These are phyloP conservation scores for Leptinotarsa juncta DNA, from an alignment of 2,888 invertebrate species.

Conservation along the genomic window DNA sequence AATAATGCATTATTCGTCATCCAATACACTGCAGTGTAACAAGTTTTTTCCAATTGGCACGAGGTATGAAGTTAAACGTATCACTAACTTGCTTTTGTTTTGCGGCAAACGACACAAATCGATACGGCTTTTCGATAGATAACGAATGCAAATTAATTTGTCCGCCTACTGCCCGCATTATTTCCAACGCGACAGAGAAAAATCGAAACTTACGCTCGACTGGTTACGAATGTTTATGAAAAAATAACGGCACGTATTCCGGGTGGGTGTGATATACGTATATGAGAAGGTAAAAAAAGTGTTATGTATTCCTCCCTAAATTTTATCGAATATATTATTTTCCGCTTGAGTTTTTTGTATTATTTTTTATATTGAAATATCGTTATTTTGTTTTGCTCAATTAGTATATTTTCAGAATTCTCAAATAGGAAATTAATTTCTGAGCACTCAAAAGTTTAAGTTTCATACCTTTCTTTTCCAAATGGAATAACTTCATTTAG, in stretches of 20 bases:
- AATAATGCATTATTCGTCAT: neutral
- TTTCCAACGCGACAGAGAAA: conserved; percentile 22
- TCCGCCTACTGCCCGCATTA: conserved; percentile 31
- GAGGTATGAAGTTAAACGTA: conserved; percentile 27
- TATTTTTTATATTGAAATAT: too few relatives aligned
- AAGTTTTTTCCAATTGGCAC: conserved; percentile 26
- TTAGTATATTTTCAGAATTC: too few relatives aligned
- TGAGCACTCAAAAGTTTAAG: too few relatives aligned
- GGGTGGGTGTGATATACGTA: neutral
- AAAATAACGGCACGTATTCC: neutral
- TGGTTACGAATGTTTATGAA: conserved; percentile 9
- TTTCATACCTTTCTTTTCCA: too few relatives aligned
- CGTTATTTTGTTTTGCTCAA: too few relatives aligned
- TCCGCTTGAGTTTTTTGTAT: too few relatives aligned
- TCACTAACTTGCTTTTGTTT: conserved; percentile 33
- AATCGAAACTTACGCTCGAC: conserved; percentile 28
- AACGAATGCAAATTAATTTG: conserved; percentile 35
- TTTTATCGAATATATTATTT: too few relatives aligned
- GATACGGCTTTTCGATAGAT: conserved; percentile 34
- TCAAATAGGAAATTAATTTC: too few relatives aligned
- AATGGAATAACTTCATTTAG: too few relatives aligned
- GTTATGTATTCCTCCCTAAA: too few relatives aligned
- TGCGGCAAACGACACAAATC: conserved; percentile 35
- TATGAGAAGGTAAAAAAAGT: neutral
- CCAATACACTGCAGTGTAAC: neutral